Evolutionary conservation across 2,888 invertebrate genomes (phyloP).

Genomic region (Cheilosia urbana): DNA sequence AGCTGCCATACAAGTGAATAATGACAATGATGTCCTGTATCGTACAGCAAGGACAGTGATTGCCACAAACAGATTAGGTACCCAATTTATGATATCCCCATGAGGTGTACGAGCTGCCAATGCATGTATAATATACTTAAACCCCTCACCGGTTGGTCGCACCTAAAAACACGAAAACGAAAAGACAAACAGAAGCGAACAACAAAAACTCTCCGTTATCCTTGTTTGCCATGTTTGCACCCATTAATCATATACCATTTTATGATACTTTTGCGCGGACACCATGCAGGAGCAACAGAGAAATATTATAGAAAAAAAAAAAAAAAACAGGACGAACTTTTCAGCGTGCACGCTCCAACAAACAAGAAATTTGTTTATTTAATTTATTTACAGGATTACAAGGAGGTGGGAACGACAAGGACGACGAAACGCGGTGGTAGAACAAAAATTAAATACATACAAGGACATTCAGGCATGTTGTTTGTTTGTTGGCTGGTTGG

Average conservation of each 20-base stretch:
- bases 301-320: too few species aligned
- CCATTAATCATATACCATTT: conserved; percentile 63
- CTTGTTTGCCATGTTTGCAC: conserved; percentile 43
- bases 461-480: neutral
- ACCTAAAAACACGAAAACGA: neutral
- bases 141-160: neutral
- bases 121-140: neutral
- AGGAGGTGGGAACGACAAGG: neutral
- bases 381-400: conserved; percentile 41
- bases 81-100: conserved; percentile 32
- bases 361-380: conserved; percentile 57
- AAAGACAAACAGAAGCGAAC: conserved; percentile 4
- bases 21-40: conserved; percentile 37
- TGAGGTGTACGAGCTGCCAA: neutral
- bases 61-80: conserved; percentile 30
- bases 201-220: conserved; percentile 22
- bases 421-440: neutral
- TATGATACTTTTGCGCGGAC: conserved; percentile 55
- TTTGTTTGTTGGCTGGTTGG: neutral
- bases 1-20: conserved; percentile 49
- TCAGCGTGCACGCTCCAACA: conserved; percentile 28
- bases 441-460: neutral
- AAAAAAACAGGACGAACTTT: conserved; percentile 40
- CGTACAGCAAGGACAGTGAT: neutral
- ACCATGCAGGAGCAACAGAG: conserved; percentile 26